phyloP scores from a whole-genome alignment of 2,797 vertebrate genomes.

The Pteronotus mesoamericanus region DNA sequence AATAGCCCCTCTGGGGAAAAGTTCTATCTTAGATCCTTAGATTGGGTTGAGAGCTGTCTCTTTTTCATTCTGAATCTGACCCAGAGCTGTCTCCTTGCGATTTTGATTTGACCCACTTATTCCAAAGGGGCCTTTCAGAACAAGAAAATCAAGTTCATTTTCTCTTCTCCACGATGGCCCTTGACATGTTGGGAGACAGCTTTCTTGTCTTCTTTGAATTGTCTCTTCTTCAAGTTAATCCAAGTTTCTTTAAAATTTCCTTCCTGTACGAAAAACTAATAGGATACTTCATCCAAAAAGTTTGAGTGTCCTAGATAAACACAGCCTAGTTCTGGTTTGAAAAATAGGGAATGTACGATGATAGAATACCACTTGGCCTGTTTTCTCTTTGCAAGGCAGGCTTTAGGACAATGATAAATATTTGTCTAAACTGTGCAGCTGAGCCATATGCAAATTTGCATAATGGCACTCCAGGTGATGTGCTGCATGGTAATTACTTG shows the following conservation, averaged over 20 bases:
- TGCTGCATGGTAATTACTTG: conserved; percentile 65
- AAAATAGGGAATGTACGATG: conserved; percentile 17
- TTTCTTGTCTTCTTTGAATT: background rate
- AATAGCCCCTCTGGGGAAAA: background rate
- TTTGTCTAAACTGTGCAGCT: conserved; percentile 79
- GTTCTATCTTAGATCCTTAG: background rate
- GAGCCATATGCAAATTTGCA: conserved; percentile 80
- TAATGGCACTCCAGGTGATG: conserved; percentile 79
- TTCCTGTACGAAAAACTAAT: background rate
- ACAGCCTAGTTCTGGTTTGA: conserved; percentile 62
- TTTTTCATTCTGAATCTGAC: background rate
- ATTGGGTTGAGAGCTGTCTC: background rate
- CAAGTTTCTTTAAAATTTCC: conserved; percentile 18
- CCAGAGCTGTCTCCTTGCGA: too few relatives aligned
- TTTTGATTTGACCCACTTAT: background rate
- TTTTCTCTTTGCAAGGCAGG: conserved; percentile 74
- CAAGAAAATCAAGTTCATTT: background rate
- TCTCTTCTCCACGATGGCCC: background rate
- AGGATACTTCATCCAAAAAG: conserved; percentile 39
- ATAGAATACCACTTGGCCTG: conserved; percentile 49
- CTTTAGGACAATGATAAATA: conserved; percentile 82
- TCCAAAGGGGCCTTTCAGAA: background rate
- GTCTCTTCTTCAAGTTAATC: conserved; percentile 30
- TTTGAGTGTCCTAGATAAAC: conserved; percentile 32
- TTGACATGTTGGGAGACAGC: conserved; percentile 3